Base-by-base conservation (phyloP, 2,113 vertebrate species). In the Sorex araneus region DNA sequence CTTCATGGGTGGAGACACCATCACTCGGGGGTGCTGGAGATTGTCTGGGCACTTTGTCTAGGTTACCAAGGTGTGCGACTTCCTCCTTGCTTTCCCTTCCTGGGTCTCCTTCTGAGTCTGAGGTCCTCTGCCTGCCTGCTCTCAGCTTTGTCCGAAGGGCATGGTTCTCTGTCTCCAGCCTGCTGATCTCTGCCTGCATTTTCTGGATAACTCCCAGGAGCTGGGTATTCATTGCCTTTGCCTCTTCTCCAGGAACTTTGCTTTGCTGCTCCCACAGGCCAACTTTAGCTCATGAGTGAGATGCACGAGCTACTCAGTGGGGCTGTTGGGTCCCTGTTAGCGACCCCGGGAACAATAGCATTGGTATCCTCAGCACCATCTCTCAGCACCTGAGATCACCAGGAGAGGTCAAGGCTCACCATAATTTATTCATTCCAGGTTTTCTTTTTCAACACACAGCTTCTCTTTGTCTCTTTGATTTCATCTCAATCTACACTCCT, bases 381-480 rank as follows among this genome's bases (percentile, higher is more conserved):
- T 98, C 98, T 98, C 98, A 97, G 91, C 98, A 97, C 97, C 94
- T 94, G 94, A 88, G 87, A 92, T 25, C 90, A 75, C 60, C 87
- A 67, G 30, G 88, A 34, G 96, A 95, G 92, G 96, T 83, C 96
- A 98, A 97, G 94, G 93, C 81, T 82, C 18, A 81, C 95, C 93
- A 99, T 99, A 97, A 98, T 98, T 99, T 98, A 99, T 99, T 99
- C 84, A 99, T 99, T 40, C 69, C 11, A 57, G 94, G 98, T 93
- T 97, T 99, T 97, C n/a, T 89, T 96, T 99, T 99, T 98, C 99
- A 96, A 97, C 92, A 96, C 63, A 18, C 90, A 70, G 93, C 66
- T 74, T 95, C 92, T 74, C 86, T 93, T 79, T 84, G 43, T 69
- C 54, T 93, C 71, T 91, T 90, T 67, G 11, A 54, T 0, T 91